Percentiles rank a stretch among this genome's conserved stretches.
These are phyloP conservation scores for Sander vitreus DNA, from an alignment of 2,113 vertebrate species.

Conservation along the genomic window DNA sequence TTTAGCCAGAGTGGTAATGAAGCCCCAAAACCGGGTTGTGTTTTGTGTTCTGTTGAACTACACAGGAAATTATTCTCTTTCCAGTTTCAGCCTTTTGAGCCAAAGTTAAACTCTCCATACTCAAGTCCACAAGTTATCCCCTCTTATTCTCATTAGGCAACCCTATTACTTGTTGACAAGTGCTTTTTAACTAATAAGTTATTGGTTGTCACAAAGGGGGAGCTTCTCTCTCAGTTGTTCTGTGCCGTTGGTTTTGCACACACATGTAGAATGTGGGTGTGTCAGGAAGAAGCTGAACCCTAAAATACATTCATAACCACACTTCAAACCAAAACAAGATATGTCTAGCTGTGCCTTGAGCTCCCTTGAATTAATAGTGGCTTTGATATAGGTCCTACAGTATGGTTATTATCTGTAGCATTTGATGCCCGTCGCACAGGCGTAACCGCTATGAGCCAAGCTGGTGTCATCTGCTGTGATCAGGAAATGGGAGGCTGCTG, in stretches of 20 bases:
- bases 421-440: not conserved
- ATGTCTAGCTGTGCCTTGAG: not conserved
- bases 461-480: conserved; percentile 57
- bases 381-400: conserved; percentile 9
- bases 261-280: conserved; percentile 15
- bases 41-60: not conserved
- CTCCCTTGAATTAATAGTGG: not conserved
- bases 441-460: conserved; percentile 15
- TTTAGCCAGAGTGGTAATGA: too few relatives aligned
- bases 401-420: conserved; percentile 7
- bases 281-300: not conserved
- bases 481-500: conserved; percentile 67
- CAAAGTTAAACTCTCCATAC: accelerated
- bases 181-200: conserved; percentile 19
- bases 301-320: not conserved
- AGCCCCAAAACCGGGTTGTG: not conserved
- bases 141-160: not conserved
- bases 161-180: conserved; percentile 8
- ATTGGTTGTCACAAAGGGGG: not conserved
- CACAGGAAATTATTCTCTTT: not conserved
- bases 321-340: not conserved
- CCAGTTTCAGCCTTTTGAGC: not conserved
- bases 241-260: conserved; percentile 18
- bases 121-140: not conserved
- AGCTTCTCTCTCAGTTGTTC: not conserved